phyloP scores from a whole-genome alignment of 2,888 invertebrate species.

The Lepas anatifera region DNA sequence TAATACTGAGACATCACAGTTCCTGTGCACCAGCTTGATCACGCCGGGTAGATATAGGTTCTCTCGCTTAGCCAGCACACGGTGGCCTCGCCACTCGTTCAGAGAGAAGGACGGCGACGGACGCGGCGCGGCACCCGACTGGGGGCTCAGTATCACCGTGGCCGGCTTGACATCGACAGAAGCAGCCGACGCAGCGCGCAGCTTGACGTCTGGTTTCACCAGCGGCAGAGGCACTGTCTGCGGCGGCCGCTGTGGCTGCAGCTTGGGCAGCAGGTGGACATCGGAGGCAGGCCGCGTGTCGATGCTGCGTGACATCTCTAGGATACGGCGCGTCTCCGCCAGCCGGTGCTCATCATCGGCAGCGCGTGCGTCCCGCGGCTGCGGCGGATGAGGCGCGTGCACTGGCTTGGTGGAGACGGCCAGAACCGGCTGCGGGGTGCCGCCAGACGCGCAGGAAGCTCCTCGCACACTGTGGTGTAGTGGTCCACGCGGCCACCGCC shows the following conservation, averaged over 20 bases:
- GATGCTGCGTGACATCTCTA: conserved; percentile 4
- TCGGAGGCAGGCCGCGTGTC: not conserved
- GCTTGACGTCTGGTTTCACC: conserved; percentile 8
- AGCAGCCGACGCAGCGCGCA: conserved; percentile 13
- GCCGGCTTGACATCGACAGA: conserved; percentile 16
- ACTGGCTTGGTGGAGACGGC: not conserved
- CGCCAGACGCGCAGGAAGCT: too few species aligned
- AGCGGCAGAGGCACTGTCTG: conserved; percentile 11
- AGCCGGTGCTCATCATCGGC: not conserved
- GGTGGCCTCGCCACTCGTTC: conserved; percentile 80
- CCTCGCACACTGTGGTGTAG: not conserved
- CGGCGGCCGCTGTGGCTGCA: conserved; percentile 14
- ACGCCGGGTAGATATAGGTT: conserved; percentile 76
- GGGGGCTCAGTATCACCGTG: conserved; percentile 17
- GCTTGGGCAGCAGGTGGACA: not conserved
- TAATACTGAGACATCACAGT: conserved; percentile 58
- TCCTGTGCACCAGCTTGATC: conserved; percentile 44
- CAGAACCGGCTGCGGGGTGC: too few species aligned
- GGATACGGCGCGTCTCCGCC: not conserved
- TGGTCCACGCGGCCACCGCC: not conserved
- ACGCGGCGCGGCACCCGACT: not conserved
- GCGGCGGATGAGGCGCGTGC: not conserved
- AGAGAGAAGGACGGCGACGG: conserved; percentile 3
- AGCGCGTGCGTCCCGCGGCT: not conserved
- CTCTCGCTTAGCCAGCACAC: conserved; percentile 76